phyloP scores from a whole-genome alignment of 2,888 invertebrate genomes.

The Lithodes maja region DNA sequence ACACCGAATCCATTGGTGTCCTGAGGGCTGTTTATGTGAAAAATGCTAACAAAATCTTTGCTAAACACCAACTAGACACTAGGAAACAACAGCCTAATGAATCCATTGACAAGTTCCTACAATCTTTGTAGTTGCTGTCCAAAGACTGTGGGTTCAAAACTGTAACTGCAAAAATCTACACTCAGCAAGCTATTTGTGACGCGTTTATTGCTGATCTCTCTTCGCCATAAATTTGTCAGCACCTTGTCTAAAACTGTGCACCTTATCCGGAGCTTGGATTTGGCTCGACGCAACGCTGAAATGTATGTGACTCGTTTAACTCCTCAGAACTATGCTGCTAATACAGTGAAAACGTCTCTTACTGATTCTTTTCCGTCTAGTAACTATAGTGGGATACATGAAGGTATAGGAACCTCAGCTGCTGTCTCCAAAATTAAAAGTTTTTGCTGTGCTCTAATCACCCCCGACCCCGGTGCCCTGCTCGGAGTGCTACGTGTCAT shows the following conservation, averaged over 20 bases:
- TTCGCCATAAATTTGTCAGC: neutral
- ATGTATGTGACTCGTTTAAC: neutral
- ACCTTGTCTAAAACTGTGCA: neutral
- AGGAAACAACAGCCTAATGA: neutral
- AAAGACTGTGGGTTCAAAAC: constrained; percentile 23
- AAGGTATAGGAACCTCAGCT: neutral
- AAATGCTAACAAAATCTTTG: neutral
- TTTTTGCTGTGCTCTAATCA: constrained; percentile 2
- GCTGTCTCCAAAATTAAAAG: neutral
- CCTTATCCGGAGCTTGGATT: neutral
- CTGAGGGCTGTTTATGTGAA: neutral
- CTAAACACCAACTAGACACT: neutral
- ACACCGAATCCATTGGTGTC: neutral
- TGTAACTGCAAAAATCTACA: neutral
- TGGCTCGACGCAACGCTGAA: constrained; percentile 9
- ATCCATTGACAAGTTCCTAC: constrained; percentile 7
- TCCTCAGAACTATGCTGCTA: neutral
- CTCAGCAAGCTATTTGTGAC: constrained; percentile 28
- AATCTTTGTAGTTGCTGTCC: constrained; percentile 1
- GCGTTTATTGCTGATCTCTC: constrained; percentile 11
- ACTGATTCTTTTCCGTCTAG: neutral
- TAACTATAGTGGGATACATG: neutral
- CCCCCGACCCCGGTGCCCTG: neutral
- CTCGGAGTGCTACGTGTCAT: neutral
- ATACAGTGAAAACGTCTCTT: neutral